A percentile compares a stretch with the other conserved stretches of the same genome.
These are phyloP conservation scores for Nanger granti DNA, from an alignment of 2,113 vertebrate genomes.

Conservation along the genomic window DNA sequence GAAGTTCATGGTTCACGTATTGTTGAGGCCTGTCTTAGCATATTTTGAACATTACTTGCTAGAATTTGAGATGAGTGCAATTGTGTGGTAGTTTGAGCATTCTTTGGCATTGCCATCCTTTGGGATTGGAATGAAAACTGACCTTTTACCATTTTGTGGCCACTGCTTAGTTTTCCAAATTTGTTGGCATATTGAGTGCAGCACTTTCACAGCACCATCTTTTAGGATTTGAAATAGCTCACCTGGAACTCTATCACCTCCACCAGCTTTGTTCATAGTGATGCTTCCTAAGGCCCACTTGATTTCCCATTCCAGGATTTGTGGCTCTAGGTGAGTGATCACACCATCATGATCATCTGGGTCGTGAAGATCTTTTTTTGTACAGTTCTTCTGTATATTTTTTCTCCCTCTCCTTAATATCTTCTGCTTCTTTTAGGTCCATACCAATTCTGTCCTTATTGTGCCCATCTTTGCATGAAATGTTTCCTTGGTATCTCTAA, in stretches of 20 bases:
- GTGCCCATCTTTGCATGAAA: background rate
- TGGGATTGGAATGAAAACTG: background rate
- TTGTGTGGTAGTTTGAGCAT: background rate
- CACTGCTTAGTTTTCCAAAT: background rate
- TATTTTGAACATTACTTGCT: background rate
- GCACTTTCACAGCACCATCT: background rate
- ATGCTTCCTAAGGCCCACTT: no score
- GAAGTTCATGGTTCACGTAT: background rate
- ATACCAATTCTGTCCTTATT: background rate
- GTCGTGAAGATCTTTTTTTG: no score
- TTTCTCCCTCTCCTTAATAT: background rate
- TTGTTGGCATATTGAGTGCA: background rate
- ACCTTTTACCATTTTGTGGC: background rate
- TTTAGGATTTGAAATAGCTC: background rate
- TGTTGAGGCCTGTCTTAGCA: background rate
- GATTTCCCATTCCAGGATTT: no score
- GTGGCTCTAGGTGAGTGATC: no score
- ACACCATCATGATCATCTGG: no score
- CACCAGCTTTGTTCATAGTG: background rate
- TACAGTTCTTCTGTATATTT: no score
- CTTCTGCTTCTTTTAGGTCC: background rate
- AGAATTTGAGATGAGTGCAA: background rate
- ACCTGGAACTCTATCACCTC: background rate
- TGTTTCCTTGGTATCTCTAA: background rate
- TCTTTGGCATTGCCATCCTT: background rate